Percentiles rank a stretch among this genome's conserved stretches.
Conservation (phyloP, 2,797 vertebrate species). For the Tragelaphus oryx region DNA sequence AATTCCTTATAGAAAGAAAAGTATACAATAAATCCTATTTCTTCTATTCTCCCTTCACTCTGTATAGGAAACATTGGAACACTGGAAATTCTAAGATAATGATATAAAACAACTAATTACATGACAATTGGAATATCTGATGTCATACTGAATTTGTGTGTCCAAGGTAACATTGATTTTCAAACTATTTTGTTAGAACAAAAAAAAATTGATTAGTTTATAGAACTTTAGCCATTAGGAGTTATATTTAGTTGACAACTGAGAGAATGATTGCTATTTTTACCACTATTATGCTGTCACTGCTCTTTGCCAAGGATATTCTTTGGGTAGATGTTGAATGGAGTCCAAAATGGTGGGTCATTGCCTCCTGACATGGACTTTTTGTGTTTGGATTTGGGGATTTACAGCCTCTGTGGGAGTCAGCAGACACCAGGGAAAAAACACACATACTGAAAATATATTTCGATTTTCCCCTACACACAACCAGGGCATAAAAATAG, state of each 20-base stretch:
- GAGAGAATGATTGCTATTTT: neutral
- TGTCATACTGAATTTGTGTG: neutral
- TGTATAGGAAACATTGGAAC: neutral
- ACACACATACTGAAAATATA: neutral
- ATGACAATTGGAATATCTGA: neutral
- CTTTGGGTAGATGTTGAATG: neutral
- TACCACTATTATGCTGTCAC: neutral
- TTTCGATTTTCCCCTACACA: neutral
- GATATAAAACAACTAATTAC: neutral
- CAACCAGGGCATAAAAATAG: neutral
- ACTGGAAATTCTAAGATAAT: neutral
- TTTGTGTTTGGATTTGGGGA: constrained; percentile 45
- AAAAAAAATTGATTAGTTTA: constrained; percentile 40
- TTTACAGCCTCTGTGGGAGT: neutral
- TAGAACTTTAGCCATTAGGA: constrained; percentile 42
- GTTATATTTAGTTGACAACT: constrained; percentile 20
- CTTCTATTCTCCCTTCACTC: constrained; percentile 7
- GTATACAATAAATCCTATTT: neutral
- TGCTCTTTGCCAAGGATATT: constrained; percentile 39
- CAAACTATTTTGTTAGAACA: neutral
- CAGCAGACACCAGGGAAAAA: neutral
- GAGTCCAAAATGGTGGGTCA: neutral
- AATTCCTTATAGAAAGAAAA: neutral
- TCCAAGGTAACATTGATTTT: neutral
- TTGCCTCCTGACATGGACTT: neutral